Evolutionary conservation across 2,113 vertebrate genomes (phyloP).

Genomic region (Lynx canadensis): DNA sequence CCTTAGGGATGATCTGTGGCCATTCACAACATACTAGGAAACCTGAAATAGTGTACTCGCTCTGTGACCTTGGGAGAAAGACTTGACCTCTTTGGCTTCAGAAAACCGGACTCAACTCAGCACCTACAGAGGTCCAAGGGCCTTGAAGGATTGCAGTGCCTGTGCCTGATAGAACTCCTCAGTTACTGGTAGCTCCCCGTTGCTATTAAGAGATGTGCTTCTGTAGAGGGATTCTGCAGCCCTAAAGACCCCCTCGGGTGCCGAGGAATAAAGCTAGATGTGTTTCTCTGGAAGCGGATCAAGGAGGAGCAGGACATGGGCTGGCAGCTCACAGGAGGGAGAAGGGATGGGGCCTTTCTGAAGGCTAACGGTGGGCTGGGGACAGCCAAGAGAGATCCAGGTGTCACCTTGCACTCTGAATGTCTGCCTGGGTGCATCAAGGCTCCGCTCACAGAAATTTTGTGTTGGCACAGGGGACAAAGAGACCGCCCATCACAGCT

Average conservation of each 20-base stretch:
- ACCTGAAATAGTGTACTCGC: not conserved
- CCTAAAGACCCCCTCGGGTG: not conserved
- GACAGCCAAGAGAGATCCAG: not conserved
- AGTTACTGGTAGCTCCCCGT: rapidly evolving
- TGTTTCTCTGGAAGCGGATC: not conserved
- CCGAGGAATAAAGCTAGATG: not conserved
- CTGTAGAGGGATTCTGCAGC: not conserved
- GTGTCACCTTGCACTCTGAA: rapidly evolving
- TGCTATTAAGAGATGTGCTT: not conserved
- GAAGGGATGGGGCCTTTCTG: not conserved
- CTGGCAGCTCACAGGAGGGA: not conserved
- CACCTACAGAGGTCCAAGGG: not conserved
- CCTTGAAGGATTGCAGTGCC: not conserved
- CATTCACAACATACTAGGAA: not conserved
- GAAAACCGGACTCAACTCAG: not conserved
- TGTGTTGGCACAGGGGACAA: not conserved
- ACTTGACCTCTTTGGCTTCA: not conserved
- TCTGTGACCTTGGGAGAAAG: not conserved
- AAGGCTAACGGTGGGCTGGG: not conserved
- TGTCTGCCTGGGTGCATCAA: rapidly evolving
- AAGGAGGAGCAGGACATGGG: no score
- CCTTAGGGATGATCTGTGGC: rapidly evolving
- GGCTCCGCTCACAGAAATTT: not conserved
- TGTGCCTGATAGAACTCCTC: not conserved
- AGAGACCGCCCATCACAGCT: not conserved